phyloP scores from a whole-genome alignment of 2,797 vertebrate species.

The Eremophila alpestris region DNA sequence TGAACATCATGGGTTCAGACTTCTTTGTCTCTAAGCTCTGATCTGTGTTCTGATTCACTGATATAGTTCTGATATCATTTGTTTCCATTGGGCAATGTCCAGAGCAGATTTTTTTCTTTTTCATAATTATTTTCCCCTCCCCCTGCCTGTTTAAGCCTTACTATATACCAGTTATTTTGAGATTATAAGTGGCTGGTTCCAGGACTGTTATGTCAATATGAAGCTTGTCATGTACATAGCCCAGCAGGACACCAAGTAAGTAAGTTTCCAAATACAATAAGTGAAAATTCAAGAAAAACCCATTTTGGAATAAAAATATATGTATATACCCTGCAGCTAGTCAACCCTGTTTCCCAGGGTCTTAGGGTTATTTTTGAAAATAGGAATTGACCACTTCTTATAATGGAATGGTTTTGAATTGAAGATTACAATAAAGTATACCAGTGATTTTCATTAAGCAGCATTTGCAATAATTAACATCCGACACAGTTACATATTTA shows the following conservation, averaged over 20 bases:
- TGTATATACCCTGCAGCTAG: background rate
- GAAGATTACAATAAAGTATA: background rate
- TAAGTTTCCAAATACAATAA: background rate
- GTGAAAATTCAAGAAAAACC: background rate
- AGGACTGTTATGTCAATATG: background rate
- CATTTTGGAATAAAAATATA: background rate
- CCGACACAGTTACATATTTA: background rate
- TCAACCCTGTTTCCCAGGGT: background rate
- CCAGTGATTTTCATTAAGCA: background rate
- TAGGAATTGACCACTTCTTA: background rate
- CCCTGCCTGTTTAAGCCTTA: background rate
- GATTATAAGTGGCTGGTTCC: background rate
- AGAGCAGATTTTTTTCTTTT: background rate
- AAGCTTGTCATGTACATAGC: background rate
- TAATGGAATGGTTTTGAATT: background rate
- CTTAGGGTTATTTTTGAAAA: background rate
- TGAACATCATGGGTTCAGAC: background rate
- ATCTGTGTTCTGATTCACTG: background rate
- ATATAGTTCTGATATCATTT: background rate
- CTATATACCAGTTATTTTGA: background rate
- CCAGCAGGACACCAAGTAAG: background rate
- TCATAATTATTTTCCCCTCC: background rate
- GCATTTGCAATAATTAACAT: background rate
- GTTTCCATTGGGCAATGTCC: background rate
- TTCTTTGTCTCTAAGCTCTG: background rate